phyloP scores from a whole-genome alignment of 2,888 invertebrate species.

The Matsumyia berberina region DNA sequence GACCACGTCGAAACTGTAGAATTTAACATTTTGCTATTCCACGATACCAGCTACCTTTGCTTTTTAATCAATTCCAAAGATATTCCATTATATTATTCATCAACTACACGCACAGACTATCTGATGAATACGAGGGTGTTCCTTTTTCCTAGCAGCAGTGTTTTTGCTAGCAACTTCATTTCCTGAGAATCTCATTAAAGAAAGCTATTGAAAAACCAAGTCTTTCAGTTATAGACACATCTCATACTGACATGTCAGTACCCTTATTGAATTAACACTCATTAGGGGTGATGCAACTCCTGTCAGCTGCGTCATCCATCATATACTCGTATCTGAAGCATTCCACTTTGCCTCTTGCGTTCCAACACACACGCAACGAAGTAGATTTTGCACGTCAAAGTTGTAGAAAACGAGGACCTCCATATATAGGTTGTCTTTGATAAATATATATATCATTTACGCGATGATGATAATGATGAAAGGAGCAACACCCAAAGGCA shows the following conservation, averaged over 20 bases:
- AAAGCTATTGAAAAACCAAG: background rate
- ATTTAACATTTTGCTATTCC: too few relatives aligned
- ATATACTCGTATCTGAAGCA: background rate
- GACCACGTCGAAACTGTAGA: background rate
- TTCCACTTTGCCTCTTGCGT: background rate
- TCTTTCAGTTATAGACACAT: background rate
- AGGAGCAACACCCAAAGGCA: slow-evolving; percentile 9
- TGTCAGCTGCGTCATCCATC: background rate
- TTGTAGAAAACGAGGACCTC: background rate
- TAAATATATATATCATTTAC: background rate
- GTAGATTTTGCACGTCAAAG: background rate
- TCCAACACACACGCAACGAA: background rate
- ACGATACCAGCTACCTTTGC: background rate
- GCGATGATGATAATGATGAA: slow-evolving; percentile 6
- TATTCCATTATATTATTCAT: background rate
- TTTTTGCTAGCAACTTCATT: background rate
- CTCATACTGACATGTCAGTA: background rate
- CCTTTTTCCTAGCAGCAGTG: too few relatives aligned
- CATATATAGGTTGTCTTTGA: too few relatives aligned
- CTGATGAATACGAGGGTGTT: background rate
- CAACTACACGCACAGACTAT: background rate
- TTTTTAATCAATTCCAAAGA: background rate
- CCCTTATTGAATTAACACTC: background rate
- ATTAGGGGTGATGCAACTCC: slow-evolving; percentile 15
- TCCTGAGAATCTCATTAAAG: background rate